Evolutionary conservation across 2,113 vertebrate species (phyloP).

Genomic region (Chaenocephalus aceratus): DNA sequence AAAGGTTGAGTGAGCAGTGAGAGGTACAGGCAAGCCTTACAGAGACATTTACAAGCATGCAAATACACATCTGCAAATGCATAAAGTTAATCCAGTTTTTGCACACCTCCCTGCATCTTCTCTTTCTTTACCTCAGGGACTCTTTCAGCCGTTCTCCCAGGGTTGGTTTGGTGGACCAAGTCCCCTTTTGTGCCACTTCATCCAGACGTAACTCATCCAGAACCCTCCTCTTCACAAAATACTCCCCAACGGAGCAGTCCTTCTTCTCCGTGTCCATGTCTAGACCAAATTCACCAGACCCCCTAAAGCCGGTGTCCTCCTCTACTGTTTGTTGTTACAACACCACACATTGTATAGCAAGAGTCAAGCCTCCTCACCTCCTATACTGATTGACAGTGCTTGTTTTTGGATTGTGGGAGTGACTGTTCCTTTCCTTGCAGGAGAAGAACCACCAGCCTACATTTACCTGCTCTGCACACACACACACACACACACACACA

Average conservation of each 20-base stretch:
- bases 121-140: slow-evolving; percentile 55
- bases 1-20: neutral
- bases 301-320: neutral
- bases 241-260: slow-evolving; percentile 22
- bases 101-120: slow-evolving; percentile 27
- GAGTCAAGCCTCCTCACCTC: slow-evolving; percentile 7
- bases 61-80: neutral
- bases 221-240: slow-evolving; percentile 71
- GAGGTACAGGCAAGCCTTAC: neutral
- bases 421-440: slow-evolving; percentile 34
- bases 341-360: neutral
- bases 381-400: slow-evolving; percentile 28
- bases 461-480: slow-evolving; percentile 4
- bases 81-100: neutral
- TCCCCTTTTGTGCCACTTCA: slow-evolving; percentile 79
- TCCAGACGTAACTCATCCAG: slow-evolving; percentile 87
- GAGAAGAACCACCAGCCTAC: slow-evolving; percentile 2
- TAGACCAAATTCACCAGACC: slow-evolving; percentile 3
- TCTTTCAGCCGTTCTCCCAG: slow-evolving; percentile 65
- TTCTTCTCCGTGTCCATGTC: slow-evolving; percentile 33
- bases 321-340: slow-evolving; percentile 8
- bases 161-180: slow-evolving; percentile 22
- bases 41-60: neutral
- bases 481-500: no score
- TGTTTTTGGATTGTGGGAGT: slow-evolving; percentile 55